Evolutionary conservation across 1,140 invertebrate species (phyloP), one percentile per base, ranked within the genome.

Genomic region (Goniozus legneri): DNA sequence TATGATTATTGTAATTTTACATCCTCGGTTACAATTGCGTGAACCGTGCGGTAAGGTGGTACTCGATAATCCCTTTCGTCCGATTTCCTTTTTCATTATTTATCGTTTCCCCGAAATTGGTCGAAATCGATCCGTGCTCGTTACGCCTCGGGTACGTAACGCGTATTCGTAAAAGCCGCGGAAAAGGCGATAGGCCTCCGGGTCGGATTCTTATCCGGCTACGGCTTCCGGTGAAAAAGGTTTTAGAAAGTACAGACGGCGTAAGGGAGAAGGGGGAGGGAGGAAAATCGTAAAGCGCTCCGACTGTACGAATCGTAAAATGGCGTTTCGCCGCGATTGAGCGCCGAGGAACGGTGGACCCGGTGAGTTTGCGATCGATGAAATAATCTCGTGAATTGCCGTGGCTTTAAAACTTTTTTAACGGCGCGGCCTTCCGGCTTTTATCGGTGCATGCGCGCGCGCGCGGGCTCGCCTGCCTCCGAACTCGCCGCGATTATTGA

Each of bases 331-430:
- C 4, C 24, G 24, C n/a, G n/a, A n/a, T n/a, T n/a, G n/a, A n/a
- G n/a, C n/a, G n/a, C n/a, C n/a, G n/a, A n/a, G n/a, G n/a, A n/a
- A n/a, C n/a, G n/a, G n/a, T n/a, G n/a, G 21, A 18, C 27, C 48
- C 35, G 30, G 4, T 37, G 21, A 40, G 34, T 49, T 44, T 47
- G 35, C 49, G 38, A 51, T 51, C 49, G 33, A 51, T 47, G n/a
- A 47, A 51, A 51, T 51, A 51, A 51, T 47, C 39, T 41, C 40
- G 44, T 44, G 24, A 41, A 51, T 47, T 36, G 42, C 42, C 34
- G 22, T 33, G 37, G 37, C 42, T 27, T 10, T 27, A 47, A 41
- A 47, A 42, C 44, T 45, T n/a, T n/a, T n/a, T 51, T 47, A 51
- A 51, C 49, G 44, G 47, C 38, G 42, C 40, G 40, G 31, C 30